Base-by-base conservation (phyloP, 2,797 vertebrate species). In the Pachyuromys duprasi region DNA sequence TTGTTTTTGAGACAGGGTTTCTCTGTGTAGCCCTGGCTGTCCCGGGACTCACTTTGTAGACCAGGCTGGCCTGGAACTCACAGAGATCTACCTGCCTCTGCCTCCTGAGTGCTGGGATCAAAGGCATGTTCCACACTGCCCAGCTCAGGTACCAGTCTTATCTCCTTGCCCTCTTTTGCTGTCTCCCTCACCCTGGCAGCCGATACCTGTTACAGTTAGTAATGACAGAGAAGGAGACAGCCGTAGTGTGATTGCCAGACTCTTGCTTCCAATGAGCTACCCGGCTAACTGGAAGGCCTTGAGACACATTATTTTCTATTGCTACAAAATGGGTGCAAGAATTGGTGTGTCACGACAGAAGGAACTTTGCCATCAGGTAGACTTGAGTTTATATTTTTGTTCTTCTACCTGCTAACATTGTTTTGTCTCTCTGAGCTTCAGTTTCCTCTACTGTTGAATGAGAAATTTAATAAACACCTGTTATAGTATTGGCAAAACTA, bases 391-490 rank as follows among this genome's bases (percentile, higher is more conserved):
- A 31, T 31, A 33, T 45, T 63, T 91, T 33, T 39, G 84, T 33
- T 75, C 60, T 93, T 80, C 36, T 11, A 69, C 60, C 55, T 74
- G 72, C 74, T 49, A 45, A 91, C 39, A 78, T 31, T 26, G 63
- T 81, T 84, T 95, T 65, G 20, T 55, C n/a, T 95, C 53, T 94
- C 72, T 36, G 17, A 78, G 45, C 78, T 86, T 78, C 76, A 6
- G 15, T 53, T 45, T 89, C 65, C 45, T 91, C 36, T 17, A 3
- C 3, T 53, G 67, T 91, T 62, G 60, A 55, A 55, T 36, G 75
- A 87, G 75, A 75, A 79, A 6, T 74, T 22, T 2, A 55, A 82
- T 5, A 89, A 22, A 14, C 33, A 55, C 18, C 79, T 24, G 93
- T 83, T 22, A 55, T 24, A 90, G 26, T 45, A 53, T 4, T 83